Evolutionary conservation across 2,888 invertebrate species (phyloP), one percentile per base, ranked within the genome.

Genomic region (Meganola albula): DNA sequence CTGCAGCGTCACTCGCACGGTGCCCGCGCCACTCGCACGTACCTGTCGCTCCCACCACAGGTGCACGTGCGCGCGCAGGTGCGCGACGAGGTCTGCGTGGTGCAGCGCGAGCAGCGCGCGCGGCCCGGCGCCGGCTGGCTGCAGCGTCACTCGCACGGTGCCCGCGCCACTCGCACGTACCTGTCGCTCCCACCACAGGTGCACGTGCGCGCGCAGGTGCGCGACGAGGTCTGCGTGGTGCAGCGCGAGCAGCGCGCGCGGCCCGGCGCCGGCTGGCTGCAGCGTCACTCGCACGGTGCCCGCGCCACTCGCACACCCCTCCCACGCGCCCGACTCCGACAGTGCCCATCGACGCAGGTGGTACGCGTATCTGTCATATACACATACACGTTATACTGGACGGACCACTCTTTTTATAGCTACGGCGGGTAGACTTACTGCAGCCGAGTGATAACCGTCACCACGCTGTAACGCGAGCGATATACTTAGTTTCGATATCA

Each of bases 141-240:
- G 97, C 29, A 97, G 89, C 10, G 93, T 90, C 23, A 97, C 90
- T 21, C 94, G 88, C 40, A 97, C 85, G 11, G 63, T 50, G 41
- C 75, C 74, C 18, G 67, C 66, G 1, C 91, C 90, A n/a, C n/a
- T n/a, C 4, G 18, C 11, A 26, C 13, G 2, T 27, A 78, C 80
- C 76, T 84, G 83, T 38, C 87, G 87, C 74, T 96, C 96, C 94
- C 96, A 97, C 97, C 97, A 97, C 48, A 94, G 93, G n/a, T 95
- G 94, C 33, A 97, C 95, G 86, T 97, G 97, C 1, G 97, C 97
- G 42, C 97, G 87, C 31, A 98, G 80, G 72, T 97, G 97, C 2
- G 96, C 97, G 12, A 98, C 92, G 44, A 94, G 91, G 78, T 97
- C 97, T n/a, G 92, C 90, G 23, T 92, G 92, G 48, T 93, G 89